Evolutionary conservation across 23 tunicate species (phyloP), one percentile per base, ranked within the genome.

Genomic region (Trididemnum clinides): DNA sequence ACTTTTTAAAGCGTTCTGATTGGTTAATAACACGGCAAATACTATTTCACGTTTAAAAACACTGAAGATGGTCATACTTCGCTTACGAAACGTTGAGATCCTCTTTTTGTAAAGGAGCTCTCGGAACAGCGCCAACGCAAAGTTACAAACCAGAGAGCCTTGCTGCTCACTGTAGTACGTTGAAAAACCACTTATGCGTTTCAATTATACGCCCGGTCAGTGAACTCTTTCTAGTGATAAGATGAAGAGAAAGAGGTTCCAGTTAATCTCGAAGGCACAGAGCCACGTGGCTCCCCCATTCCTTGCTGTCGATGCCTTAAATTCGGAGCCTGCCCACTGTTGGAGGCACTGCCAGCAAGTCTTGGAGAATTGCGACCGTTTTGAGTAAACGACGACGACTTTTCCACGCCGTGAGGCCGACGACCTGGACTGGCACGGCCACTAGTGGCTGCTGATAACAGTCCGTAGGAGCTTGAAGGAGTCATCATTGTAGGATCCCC

Each of bases 241-340:
- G 97, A 92, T 25, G 97, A 92, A 49, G 97, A 92, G 50, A 92
- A 92, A 1, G 97, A 92, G 7, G 97, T 92, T 1, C 97, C 97
- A 1, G 89, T 29, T 50, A 72, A 70, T n/a, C 92, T 71, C 27
- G 33, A 32, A 28, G 69, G 39, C 1, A n/a, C 36, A 20, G 28
- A 39, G 21, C 65, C 83, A 26, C 80, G 92, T 0, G 32, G 27
- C 7, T 71, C 65, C 0, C 37, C 26, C 22, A 77, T 34, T 0
- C 77, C 64, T 20, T 50, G 63, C 38, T 51, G 82, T 22, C 90
- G 82, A 6, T 87, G 54, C 34, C 90, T 23, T n/a, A n/a, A n/a
- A n/a, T n/a, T n/a, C 10, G 51, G 31, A 0, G 85, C 27, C 6
- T 59, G 84, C n/a, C n/a, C n/a, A n/a, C n/a, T n/a, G 22, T 57